Evolutionary conservation across 2,113 vertebrate species (phyloP).

Genomic region (Nibea coibor): DNA sequence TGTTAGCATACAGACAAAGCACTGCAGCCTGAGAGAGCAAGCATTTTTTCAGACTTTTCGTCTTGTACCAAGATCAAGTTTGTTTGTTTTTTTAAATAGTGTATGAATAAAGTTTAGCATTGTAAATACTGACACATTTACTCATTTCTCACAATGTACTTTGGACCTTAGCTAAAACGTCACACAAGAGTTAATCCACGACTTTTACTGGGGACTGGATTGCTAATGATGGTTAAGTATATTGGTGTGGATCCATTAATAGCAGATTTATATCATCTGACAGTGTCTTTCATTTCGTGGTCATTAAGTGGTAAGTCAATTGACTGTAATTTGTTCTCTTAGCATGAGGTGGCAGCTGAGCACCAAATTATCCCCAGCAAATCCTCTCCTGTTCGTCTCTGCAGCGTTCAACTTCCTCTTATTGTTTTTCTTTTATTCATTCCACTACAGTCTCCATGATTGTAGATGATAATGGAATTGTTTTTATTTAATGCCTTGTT

Average conservation of each 20-base stretch:
- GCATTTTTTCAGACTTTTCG: not conserved
- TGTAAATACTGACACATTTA: not conserved
- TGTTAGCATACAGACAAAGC: not conserved
- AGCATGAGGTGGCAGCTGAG: constrained; percentile 65
- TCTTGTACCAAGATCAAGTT: not conserved
- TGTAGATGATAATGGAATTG: constrained; percentile 9
- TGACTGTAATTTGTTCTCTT: constrained; percentile 54
- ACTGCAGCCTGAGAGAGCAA: not conserved
- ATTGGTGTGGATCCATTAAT: not conserved
- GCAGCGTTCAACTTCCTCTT: not conserved
- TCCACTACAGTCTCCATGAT: not conserved
- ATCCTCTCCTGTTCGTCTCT: not conserved
- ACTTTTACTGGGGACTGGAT: not conserved
- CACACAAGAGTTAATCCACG: not conserved
- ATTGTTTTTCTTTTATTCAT: not conserved
- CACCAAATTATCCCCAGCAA: constrained; percentile 36
- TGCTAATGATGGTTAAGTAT: not conserved
- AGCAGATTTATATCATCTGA: constrained; percentile 4
- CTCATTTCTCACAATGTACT: not conserved
- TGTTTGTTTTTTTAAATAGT: not conserved
- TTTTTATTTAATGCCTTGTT: constrained; percentile 19
- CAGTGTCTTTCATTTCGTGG: constrained; percentile 17
- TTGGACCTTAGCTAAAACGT: not conserved
- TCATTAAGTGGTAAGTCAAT: not conserved
- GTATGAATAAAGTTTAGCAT: not conserved